A percentile compares a stretch with the other conserved stretches of the same genome.
phyloP scores from a whole-genome alignment of 2,797 vertebrate species.

The Ctenopoma multispine region DNA sequence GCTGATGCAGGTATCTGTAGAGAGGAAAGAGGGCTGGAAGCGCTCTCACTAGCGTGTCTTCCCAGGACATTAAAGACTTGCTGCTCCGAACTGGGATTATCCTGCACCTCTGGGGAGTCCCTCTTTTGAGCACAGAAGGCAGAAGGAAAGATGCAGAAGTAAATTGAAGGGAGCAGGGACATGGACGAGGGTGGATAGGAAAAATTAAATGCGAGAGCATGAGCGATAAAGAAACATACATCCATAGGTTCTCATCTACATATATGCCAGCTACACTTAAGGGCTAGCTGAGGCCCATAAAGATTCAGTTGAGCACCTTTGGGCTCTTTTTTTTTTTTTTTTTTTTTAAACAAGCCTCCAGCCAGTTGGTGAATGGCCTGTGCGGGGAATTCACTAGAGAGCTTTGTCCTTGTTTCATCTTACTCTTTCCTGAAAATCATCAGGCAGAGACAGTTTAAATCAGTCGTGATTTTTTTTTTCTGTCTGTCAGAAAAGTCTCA shows the following conservation, averaged over 20 bases:
- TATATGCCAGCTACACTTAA: conserved; percentile 57
- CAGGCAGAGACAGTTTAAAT: conserved; percentile 40
- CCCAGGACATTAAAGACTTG: conserved; percentile 80
- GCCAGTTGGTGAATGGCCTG: conserved; percentile 17
- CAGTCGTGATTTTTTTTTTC: conserved; percentile 35
- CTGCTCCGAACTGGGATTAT: conserved; percentile 78
- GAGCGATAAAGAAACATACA: conserved; percentile 51
- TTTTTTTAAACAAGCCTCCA: conserved; percentile 12
- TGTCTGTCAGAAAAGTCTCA: conserved; percentile 19
- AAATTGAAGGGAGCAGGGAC: conserved; percentile 64
- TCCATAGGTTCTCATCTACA: conserved; percentile 44
- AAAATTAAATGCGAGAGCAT: conserved; percentile 57
- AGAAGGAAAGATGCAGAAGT: conserved; percentile 60
- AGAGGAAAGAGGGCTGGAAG: conserved; percentile 58
- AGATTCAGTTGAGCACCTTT: conserved; percentile 46
- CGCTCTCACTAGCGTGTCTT: conserved; percentile 66
- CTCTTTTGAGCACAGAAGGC: conserved; percentile 67
- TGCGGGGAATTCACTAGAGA: conserved; percentile 31
- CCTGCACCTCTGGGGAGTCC: conserved; percentile 72
- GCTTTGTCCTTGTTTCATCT: conserved; percentile 60
- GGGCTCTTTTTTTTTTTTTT: conserved; percentile 6
- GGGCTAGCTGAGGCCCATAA: conserved; percentile 23
- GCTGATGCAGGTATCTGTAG: conserved; percentile 56
- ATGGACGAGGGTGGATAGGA: conserved; percentile 44
- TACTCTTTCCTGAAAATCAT: conserved; percentile 43